Conservation (phyloP, 2,888 invertebrate genomes). For the Yponomeuta evonymella region DNA sequence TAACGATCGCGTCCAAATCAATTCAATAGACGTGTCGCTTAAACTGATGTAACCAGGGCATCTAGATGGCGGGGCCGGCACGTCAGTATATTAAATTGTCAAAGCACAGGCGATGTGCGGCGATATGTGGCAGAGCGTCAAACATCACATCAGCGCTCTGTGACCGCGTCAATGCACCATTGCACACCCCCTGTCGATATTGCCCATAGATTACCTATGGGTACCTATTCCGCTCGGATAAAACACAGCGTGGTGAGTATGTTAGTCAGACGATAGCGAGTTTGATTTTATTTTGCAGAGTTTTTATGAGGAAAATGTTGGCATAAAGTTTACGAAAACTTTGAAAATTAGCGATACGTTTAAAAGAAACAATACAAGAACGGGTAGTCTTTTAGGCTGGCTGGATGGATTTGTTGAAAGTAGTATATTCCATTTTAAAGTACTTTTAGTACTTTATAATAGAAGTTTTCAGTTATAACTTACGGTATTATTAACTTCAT, state of each 20-base stretch:
- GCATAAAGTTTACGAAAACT: no score
- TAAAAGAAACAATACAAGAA: no score
- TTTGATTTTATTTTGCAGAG: not conserved
- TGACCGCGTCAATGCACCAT: conserved; percentile 47
- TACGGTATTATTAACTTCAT: no score
- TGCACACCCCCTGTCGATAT: conserved; percentile 40
- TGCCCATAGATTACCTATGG: not conserved
- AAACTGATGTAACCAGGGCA: not conserved
- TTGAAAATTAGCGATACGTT: no score
- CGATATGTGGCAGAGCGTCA: conserved; percentile 35
- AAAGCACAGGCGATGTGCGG: not conserved
- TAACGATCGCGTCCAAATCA: not conserved
- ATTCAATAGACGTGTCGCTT: not conserved
- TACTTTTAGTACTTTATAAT: no score
- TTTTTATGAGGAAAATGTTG: not conserved
- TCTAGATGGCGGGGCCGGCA: not conserved
- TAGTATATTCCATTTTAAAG: no score
- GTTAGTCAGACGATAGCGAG: not conserved
- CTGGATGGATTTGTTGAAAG: no score
- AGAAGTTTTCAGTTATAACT: no score
- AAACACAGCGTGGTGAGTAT: not conserved
- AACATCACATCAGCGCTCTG: conserved; percentile 43
- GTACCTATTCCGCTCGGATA: not conserved
- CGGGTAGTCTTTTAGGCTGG: no score
- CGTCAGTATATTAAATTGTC: conserved; percentile 1